Evolutionary conservation across 1,140 invertebrate genomes (phyloP).

Genomic region (Bactericera cockerelli): DNA sequence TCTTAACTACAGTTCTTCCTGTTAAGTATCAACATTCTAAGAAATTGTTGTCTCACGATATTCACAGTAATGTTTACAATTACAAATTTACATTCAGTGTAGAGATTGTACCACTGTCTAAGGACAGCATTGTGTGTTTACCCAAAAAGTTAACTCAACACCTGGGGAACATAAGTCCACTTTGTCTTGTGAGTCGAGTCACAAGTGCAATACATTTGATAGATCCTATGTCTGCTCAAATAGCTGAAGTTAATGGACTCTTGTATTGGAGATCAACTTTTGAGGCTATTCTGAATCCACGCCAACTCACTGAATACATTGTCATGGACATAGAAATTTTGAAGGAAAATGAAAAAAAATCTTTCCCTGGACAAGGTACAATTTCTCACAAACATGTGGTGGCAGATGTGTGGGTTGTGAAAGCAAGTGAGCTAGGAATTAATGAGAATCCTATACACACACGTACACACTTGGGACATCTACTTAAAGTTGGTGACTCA

Average conservation of each 20-base stretch:
- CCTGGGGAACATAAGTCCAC: conserved; percentile 78
- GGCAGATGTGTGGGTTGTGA: conserved; percentile 87
- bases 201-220: conserved; percentile 83
- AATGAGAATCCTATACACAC: conserved; percentile 70
- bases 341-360: conserved; percentile 53
- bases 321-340: conserved; percentile 90
- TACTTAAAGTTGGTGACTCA: conserved; percentile 83
- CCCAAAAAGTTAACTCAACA: conserved; percentile 72
- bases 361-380: conserved; percentile 70
- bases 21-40: conserved; percentile 77
- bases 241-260: conserved; percentile 67
- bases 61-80: conserved; percentile 91
- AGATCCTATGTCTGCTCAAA: conserved; percentile 80
- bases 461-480: conserved; percentile 83
- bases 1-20: conserved; percentile 73
- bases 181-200: conserved; percentile 80
- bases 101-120: conserved; percentile 93
- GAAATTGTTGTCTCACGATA: conserved; percentile 93
- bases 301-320: conserved; percentile 80
- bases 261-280: conserved; percentile 81
- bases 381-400: conserved; percentile 77
- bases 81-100: conserved; percentile 90
- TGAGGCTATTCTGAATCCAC: conserved; percentile 69
- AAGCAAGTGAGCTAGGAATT: conserved; percentile 71
- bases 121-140: conserved; percentile 90